Base-by-base conservation (phyloP, 2,888 invertebrate species). In the Isoperla grammatica region DNA sequence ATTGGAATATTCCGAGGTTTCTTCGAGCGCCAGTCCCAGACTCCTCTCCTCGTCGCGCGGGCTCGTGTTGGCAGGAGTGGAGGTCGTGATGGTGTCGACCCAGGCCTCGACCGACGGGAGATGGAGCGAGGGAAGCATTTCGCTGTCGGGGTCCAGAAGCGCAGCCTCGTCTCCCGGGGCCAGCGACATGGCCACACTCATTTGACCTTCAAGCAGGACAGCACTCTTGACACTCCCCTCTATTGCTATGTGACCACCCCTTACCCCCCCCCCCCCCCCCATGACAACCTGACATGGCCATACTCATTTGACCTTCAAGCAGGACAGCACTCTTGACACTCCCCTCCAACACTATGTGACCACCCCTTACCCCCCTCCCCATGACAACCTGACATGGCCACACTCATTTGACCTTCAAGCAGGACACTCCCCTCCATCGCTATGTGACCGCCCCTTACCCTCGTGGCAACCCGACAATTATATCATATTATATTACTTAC, bases 301-400 rank as follows among this genome's bases (percentile, higher is more conserved):
- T 70, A 67, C 76, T 78, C 57, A 76, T 68, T 66, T 76, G 74
- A 70, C 77, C 77, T 78, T 62, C 23, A 69, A 69, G 57, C 45
- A 63, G 61, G 15, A 42, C n/a, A n/a, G n/a, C 48, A 61, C 53
- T 45, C 8, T 45, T 12, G 12, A 45, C 6, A 9, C 8, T 8
- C 17, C 13, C 8, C 17, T 8, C 17, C 5, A 15, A n/a, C n/a
- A n/a, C n/a, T n/a, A n/a, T n/a, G n/a, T n/a, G n/a, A n/a, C n/a
- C n/a, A n/a, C n/a, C n/a, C 13, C 17, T 5, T 45, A 45, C 8
- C 13, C 8, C 9, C 5, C n/a, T 75, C 4, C 69, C 68, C 11
- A 68, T 67, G 37, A 70, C 69, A 45, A 70, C 59, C 50, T 6
- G 74, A 73, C 54, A 74, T 73, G 5, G 73, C 72, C 12, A 77